Percentiles rank a stretch among this genome's conserved stretches.
Evolutionary conservation across 2,888 invertebrate species (phyloP).

Genomic region (Hemistola chrysoprasaria): DNA sequence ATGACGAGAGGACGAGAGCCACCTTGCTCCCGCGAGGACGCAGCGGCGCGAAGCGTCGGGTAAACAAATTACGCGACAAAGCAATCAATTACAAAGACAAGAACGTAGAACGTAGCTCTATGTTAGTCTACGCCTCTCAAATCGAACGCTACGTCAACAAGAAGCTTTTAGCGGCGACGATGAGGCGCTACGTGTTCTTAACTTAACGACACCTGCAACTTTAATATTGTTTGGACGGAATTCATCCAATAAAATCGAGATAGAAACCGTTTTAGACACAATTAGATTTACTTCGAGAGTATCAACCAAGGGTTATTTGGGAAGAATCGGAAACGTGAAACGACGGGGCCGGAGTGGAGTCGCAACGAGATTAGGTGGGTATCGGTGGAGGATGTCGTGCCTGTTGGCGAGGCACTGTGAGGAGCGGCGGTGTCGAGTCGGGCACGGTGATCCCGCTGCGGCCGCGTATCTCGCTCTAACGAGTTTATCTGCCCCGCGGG

Average conservation of each 20-base stretch:
- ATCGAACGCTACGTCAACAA: constrained; percentile 79
- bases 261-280: constrained; percentile 61
- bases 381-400: constrained; percentile 41
- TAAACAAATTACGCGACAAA: constrained; percentile 82
- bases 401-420: constrained; percentile 53
- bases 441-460: constrained; percentile 37
- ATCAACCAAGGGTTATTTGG: constrained; percentile 75
- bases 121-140: constrained; percentile 63
- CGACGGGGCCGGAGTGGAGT: constrained; percentile 64
- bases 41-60: constrained; percentile 50
- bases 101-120: too few species aligned
- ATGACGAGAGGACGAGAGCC: constrained; percentile 63
- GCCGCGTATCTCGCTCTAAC: constrained; percentile 72
- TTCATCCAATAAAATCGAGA: constrained; percentile 44
- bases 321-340: constrained; percentile 68
- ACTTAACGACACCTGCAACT: constrained; percentile 51
- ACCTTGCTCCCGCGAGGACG: constrained; percentile 66
- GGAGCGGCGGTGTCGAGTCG: constrained; percentile 48
- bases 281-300: constrained; percentile 61
- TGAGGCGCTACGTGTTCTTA: constrained; percentile 62
- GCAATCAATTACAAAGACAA: constrained; percentile 81
- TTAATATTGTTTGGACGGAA: constrained; percentile 53
- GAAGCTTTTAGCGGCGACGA: constrained; percentile 73
- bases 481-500: constrained; percentile 81
- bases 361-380: constrained; percentile 75